Evolutionary conservation across 2,888 invertebrate genomes (phyloP).

Genomic region (Torymus auratus): DNA sequence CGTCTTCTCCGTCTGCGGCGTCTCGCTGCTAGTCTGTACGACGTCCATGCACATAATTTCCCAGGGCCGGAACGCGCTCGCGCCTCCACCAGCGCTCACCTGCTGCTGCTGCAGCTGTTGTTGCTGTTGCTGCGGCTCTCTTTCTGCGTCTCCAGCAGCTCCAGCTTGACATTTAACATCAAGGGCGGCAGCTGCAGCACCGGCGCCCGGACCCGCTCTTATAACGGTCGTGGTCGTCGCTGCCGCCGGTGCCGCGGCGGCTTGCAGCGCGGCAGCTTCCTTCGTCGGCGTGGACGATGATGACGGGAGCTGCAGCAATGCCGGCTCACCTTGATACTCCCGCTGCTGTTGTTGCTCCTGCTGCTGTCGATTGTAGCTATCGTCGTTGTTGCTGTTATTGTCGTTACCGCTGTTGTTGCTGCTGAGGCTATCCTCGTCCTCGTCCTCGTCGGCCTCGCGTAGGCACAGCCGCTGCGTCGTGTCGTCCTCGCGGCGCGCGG

Average conservation of each 20-base stretch:
- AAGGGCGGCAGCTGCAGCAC: background rate
- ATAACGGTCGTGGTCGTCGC: too few relatives aligned
- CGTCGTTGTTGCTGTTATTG: too few relatives aligned
- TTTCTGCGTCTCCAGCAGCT: conserved; percentile 45
- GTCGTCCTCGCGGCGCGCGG: background rate
- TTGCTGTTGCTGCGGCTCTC: conserved; percentile 25
- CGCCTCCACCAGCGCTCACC: conserved; percentile 32
- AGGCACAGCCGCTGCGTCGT: background rate
- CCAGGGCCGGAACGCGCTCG: conserved; percentile 65
- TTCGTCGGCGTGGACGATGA: too few relatives aligned
- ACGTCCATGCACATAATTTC: conserved; percentile 76
- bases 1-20: conserved; percentile 60
- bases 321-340: too few relatives aligned
- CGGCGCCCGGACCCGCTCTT: background rate
- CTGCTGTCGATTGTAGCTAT: too few relatives aligned
- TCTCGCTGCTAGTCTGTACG: conserved; percentile 67
- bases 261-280: too few relatives aligned
- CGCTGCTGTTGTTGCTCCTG: too few relatives aligned
- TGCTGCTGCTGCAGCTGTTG: conserved; percentile 58
- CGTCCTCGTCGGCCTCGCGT: too few relatives aligned
- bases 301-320: too few relatives aligned
- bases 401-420: too few relatives aligned
- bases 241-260: too few relatives aligned
- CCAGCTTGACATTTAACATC: conserved; percentile 71
- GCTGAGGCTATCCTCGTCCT: too few relatives aligned